Conservation (phyloP, 2,113 vertebrate species). For the Ochotona princeps region DNA sequence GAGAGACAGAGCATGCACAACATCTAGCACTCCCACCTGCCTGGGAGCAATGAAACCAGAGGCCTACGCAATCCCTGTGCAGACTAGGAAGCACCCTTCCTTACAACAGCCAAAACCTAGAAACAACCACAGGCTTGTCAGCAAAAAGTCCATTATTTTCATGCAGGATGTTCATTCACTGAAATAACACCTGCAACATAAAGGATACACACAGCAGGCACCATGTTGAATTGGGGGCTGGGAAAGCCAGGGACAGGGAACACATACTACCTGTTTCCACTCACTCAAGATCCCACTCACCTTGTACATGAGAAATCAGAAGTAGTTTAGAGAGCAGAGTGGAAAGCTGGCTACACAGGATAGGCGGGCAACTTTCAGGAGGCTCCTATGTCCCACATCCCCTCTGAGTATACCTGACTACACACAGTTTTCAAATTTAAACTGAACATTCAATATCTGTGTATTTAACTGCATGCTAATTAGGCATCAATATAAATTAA, state of each 20-base stretch:
- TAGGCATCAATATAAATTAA: background rate
- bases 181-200: background rate
- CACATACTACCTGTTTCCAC: background rate
- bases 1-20: too few relatives aligned
- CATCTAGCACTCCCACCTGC: too few relatives aligned
- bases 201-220: background rate
- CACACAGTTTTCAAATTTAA: background rate
- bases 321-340: background rate
- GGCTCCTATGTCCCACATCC: background rate
- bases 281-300: background rate
- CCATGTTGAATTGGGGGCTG: background rate
- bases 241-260: constrained; percentile 9
- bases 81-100: background rate
- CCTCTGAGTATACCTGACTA: background rate
- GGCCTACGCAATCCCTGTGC: background rate
- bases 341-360: background rate
- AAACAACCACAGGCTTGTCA: background rate
- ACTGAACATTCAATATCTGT: background rate
- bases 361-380: background rate
- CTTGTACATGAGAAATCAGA: background rate
- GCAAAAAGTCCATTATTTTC: constrained; percentile 2
- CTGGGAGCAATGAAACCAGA: background rate
- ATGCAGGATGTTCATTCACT: background rate
- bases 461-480: background rate
- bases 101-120: background rate